These are phyloP conservation scores for Lepus townsendii DNA, from an alignment of 2,797 vertebrate genomes.

Conservation along the genomic window DNA sequence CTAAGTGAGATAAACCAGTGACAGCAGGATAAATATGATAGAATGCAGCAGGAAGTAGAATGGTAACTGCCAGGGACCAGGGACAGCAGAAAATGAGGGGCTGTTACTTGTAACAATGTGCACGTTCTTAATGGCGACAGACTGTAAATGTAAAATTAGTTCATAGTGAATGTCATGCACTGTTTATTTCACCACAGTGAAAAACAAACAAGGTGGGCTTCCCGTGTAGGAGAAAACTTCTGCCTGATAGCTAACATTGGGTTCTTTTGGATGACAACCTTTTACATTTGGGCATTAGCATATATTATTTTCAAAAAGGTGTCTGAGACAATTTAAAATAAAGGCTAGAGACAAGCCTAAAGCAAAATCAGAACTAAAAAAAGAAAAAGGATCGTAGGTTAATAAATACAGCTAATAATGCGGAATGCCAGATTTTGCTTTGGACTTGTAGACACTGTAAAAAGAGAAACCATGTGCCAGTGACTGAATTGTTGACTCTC, in stretches of 20 bases:
- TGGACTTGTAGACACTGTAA: not conserved
- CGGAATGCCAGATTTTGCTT: not conserved
- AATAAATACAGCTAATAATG: not conserved
- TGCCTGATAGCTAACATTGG: not conserved
- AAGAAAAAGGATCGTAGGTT: not conserved
- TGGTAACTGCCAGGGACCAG: not conserved
- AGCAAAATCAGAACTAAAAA: conserved; percentile 31
- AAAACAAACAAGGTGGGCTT: not conserved
- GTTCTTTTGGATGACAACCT: not conserved
- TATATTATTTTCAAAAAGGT: not conserved
- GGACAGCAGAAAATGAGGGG: not conserved
- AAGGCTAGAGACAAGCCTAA: not conserved
- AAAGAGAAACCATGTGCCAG: not conserved
- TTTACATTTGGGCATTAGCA: not conserved
- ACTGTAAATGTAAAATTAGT: not conserved
- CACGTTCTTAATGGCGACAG: not conserved
- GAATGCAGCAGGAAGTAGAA: not conserved
- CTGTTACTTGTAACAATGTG: not conserved
- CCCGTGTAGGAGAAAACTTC: not conserved
- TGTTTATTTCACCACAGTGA: not conserved
- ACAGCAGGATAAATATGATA: not conserved
- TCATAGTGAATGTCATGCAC: not conserved
- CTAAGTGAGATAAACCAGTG: not conserved
- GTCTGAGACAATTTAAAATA: not conserved
- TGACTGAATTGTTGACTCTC: not conserved